Base-by-base conservation (phyloP, 2,113 vertebrate species). In the Columba livia region DNA sequence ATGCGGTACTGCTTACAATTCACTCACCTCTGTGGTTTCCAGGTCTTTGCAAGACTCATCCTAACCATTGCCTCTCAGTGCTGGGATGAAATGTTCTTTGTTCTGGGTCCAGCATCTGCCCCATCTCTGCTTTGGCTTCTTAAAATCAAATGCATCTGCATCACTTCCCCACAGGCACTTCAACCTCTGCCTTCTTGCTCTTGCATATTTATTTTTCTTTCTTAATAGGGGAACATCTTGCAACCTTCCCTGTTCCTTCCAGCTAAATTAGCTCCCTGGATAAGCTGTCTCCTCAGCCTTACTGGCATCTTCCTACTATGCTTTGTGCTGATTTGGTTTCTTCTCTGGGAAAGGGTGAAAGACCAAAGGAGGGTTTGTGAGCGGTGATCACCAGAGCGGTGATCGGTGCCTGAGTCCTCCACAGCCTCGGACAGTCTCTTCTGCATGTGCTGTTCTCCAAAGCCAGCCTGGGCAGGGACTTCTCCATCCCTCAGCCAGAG, bases 191-290 rank as follows among this genome's bases (percentile, higher is more conserved):
- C 62, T 86, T 58, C 62, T 88, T 79, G 47, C 87, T 94, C 47
- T 70, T 85, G 62, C 44, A 17, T 89, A 48, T 51, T 83, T 81
- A 34, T 77, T 82, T 90, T 77, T 74, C 66, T 62, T 79, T 56
- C 64, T 93, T 96, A 93, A 87, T 44, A 71, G 62, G 61, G 53
- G 38, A 92, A 64, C 34, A 72, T 80, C 65, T 89, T 73, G 60
- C 65, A 94, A 71, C 62, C 48, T 83, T 77, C 77, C 42, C 15
- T 32, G 60, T 75, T 84, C 75, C 82, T 92, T 69, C 75, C 84
- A 81, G 87, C 79, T 94, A 90, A 89, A 95, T 95, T 82, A 85
- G 53, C 61, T 91, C 71, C 48, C 85, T 86, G 56, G 77, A 44
- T 85, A 71, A 87, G 60, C 64, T 36, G 18, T 77, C 71, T 96